Evolutionary conservation across 2,888 invertebrate genomes (phyloP), one percentile per base, ranked within the genome.

Genomic region (Euplexia lucipara): DNA sequence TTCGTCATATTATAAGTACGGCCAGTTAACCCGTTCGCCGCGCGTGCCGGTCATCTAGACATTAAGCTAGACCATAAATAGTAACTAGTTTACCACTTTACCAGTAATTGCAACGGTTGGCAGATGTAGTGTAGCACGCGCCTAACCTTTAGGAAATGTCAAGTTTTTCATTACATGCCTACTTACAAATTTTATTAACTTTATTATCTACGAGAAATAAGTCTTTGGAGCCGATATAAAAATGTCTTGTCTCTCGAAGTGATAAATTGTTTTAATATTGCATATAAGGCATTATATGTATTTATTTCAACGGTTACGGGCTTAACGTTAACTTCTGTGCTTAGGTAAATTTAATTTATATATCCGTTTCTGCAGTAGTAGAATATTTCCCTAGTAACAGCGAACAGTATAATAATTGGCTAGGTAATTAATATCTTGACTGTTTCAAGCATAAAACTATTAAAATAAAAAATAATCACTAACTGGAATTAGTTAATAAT

Each of bases 91-190:
- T 51, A 58, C 58, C 59, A 70, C 45, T 76, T 64, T 53, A 62
- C 52, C 56, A 69, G 59, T 79, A 77, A 82, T 82, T 68, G 71
- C 44, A 72, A 35, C 81, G 77, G 82, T 82, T 82, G 79, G 82
- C 82, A 82, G 82, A 79, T 82, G 82, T 42, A 64, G 22, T 35
- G 51, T 47, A 65, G 70, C 82, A 82, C 81, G 75, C 64, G 82
- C 65, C 69, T 81, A 79, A 82, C 82, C 83, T 82, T 82, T 82
- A 22, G 32, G 32, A 78, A 81, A 82, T 80, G 81, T 73, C 82
- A 80, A 64, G 66, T 65, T 66, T 67, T 75, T 70, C 67, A 48
- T 61, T 58, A 57, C n/a, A n/a, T n/a, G n/a, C n/a, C n/a, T n/a
- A n/a, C n/a, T n/a, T n/a, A 37, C 47, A 44, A 44, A 32, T 59